phyloP scores from a whole-genome alignment of 2,888 invertebrate species.

The Pristionchus exspectatus region DNA sequence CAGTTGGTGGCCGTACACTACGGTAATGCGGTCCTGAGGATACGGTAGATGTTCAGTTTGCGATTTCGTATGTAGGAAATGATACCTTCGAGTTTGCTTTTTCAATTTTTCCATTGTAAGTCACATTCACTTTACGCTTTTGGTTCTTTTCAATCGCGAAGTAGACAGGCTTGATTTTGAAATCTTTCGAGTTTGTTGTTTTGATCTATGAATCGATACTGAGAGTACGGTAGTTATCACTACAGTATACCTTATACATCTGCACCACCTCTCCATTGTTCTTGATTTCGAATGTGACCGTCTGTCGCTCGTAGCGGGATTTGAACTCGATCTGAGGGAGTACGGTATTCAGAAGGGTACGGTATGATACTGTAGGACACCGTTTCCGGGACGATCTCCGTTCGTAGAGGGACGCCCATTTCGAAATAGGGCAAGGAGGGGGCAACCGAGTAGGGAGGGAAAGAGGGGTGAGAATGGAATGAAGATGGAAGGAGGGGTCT shows the following conservation, averaged over 20 bases:
- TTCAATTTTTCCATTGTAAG: not conserved
- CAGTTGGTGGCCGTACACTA: slow-evolving; percentile 13
- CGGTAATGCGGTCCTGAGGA: not conserved
- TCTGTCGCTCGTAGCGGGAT: not conserved
- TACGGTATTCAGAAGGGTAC: not conserved
- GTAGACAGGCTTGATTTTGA: slow-evolving; percentile 18
- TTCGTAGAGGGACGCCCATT: not conserved
- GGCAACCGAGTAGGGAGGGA: not conserved
- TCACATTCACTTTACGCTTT: not conserved
- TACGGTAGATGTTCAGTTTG: not conserved
- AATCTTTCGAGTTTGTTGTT: slow-evolving; percentile 14
- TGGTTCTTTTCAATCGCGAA: not conserved
- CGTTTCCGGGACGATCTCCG: slow-evolving; percentile 2
- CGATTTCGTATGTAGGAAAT: not conserved
- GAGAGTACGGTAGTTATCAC: not conserved
- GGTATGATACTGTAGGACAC: not conserved
- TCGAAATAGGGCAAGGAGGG: not conserved
- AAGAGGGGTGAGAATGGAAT: not conserved
- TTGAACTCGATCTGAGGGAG: slow-evolving; percentile 11
- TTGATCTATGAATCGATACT: not conserved
- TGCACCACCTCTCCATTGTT: not conserved
- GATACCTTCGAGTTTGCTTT: not conserved
- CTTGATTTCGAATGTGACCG: not conserved
- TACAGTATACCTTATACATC: slow-evolving; percentile 2
- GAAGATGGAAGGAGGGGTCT: not conserved